phyloP scores from a whole-genome alignment of 1,140 invertebrate species.

The Drosophila orena region DNA sequence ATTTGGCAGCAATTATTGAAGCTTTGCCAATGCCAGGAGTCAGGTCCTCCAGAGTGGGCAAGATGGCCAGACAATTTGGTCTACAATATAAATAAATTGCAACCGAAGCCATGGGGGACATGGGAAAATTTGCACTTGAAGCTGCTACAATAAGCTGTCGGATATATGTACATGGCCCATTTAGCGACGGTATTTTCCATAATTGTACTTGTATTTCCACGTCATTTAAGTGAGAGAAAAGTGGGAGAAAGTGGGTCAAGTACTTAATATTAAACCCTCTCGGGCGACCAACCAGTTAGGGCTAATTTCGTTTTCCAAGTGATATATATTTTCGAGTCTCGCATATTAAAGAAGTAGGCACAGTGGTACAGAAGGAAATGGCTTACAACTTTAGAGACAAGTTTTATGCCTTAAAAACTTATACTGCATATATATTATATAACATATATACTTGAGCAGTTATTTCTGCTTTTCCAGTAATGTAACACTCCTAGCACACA shows the following conservation, averaged over 20 bases:
- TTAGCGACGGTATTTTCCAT: constrained; percentile 9
- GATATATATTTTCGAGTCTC: constrained; percentile 61
- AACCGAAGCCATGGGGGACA: constrained; percentile 51
- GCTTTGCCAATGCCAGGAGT: constrained; percentile 69
- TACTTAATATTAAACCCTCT: constrained; percentile 68
- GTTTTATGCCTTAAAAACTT: background rate
- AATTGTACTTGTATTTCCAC: constrained; percentile 21
- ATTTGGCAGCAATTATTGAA: constrained; percentile 82
- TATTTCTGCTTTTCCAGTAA: too few species aligned
- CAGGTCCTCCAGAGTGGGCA: constrained; percentile 27
- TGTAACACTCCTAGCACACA: too few species aligned
- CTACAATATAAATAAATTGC: constrained; percentile 76
- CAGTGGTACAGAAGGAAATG: constrained; percentile 20
- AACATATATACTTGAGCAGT: too few species aligned
- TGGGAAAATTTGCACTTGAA: constrained; percentile 27
- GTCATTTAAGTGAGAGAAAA: constrained; percentile 13
- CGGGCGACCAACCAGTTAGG: constrained; percentile 62
- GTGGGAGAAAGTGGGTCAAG: constrained; percentile 44
- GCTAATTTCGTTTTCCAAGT: constrained; percentile 69
- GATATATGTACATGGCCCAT: constrained; percentile 12
- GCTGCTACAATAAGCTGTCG: constrained; percentile 11
- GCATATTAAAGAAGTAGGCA: constrained; percentile 65
- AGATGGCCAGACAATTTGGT: constrained; percentile 11
- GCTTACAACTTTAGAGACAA: too few species aligned
- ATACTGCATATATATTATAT: background rate